Percentiles rank a stretch among this genome's conserved stretches.
These are phyloP conservation scores for Ammodytes dubius DNA, from an alignment of 2,113 vertebrate species.

Conservation along the genomic window DNA sequence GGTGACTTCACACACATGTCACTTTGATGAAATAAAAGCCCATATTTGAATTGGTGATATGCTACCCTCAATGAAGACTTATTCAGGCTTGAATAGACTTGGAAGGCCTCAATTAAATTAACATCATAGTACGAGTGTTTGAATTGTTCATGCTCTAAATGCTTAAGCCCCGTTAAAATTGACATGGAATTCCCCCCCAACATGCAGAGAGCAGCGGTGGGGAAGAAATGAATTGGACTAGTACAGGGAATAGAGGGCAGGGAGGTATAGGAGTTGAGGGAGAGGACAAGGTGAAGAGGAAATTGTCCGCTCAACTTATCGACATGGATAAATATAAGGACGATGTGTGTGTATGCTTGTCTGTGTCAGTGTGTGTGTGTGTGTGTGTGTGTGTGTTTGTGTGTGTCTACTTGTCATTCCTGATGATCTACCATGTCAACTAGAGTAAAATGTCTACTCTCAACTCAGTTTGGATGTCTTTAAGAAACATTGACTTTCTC, in stretches of 20 bases:
- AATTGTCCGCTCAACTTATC: slow-evolving; percentile 71
- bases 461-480: slow-evolving; percentile 43
- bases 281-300: slow-evolving; percentile 65
- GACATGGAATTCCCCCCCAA: neutral
- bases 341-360: slow-evolving; percentile 23
- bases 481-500: slow-evolving; percentile 65
- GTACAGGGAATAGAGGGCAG: slow-evolving; percentile 6
- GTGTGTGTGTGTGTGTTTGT: slow-evolving; percentile 9
- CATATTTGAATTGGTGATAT: neutral
- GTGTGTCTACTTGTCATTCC: slow-evolving; percentile 40
- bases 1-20: neutral
- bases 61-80: slow-evolving; percentile 10
- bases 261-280: slow-evolving; percentile 28
- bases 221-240: neutral
- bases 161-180: neutral
- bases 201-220: slow-evolving; percentile 8
- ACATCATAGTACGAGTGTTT: slow-evolving; percentile 5
- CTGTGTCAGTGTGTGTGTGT: neutral
- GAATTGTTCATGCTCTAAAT: slow-evolving; percentile 13
- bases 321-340: slow-evolving; percentile 62
- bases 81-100: slow-evolving; percentile 1
- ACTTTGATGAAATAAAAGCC: neutral
- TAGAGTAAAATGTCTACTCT: slow-evolving; percentile 68
- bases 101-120: slow-evolving; percentile 18
- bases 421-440: slow-evolving; percentile 71